Evolutionary conservation across 2,113 vertebrate species (phyloP), one percentile per base, ranked within the genome.

Genomic region (Gallinago undulata): DNA sequence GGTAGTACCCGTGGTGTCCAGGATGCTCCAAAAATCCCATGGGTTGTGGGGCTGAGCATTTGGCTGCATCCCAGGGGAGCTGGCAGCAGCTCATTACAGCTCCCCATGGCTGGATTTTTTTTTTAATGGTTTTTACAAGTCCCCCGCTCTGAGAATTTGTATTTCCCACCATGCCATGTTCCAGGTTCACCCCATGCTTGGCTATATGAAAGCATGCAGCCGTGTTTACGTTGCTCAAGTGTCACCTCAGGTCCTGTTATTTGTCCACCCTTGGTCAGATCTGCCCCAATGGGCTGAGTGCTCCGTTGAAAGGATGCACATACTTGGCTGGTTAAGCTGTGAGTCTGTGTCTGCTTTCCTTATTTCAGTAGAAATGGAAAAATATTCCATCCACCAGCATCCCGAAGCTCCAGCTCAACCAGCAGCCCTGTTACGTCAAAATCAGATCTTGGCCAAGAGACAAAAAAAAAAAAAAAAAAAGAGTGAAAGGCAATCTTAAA

Each of bases 141-240:
- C 23, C 13, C 30, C 10, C 1, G 2, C 13, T 64, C 25, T 27
- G n/a, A 35, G 23, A 59, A 48, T 80, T 69, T 62, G 5, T 31
- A 11, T 69, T 76, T 59, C 35, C 45, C 24, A 19, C 35, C 39
- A 39, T 23, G 14, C 13, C 56, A 1, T 16, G 13, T 48, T 80
- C 59, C 39, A 24, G 13, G 69, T 80, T 28, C 55, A 60, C 28
- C 41, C 56, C 62, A 1, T 2, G 2, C 33, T 74, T 72, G 31
- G 24, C 68, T 76, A 5, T 12, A 2, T 47, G 25, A 45, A 76
- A 47, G 51, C 30, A 9, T 2, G 67, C 25, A 79, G 16, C n/a
- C n/a, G 14, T 0, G 0, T 62, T 83, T 37, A 5, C 3, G 2
- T 27, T 33, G 33, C 73, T 77, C 24, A 21, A 11, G 39, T 79